Base-by-base conservation (phyloP, 2,888 invertebrate genomes). In the Chrysolina americana region DNA sequence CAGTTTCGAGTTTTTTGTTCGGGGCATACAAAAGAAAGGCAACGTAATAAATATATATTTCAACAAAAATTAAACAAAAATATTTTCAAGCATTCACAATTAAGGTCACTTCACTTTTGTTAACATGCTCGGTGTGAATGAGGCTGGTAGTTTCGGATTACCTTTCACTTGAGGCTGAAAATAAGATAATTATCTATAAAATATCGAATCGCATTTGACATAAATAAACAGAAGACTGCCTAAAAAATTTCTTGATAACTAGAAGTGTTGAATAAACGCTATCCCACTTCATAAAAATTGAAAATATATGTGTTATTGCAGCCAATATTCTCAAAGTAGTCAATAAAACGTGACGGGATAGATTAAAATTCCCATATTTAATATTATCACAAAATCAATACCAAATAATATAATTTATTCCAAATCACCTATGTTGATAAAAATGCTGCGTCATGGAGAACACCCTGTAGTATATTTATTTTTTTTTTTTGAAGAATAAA, bases 91-190 rank as follows among this genome's bases (percentile, higher is more conserved):
- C 15, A 65, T 10, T 23, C 21, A 21, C 21, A 21, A 53, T 21
- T 13, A 13, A n/a, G 4, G n/a, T 48, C 23, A 76, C 41, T 65
- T 69, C 13, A 71, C 73, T 41, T 50, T 11, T 15, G 63, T 23
- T 47, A 70, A 36, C n/a, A 75, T 73, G n/a, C 50, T 65, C 0
- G 73, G 70, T 47, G 66, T 47, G 47, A 76, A 50, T 36, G 75
- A 48, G 13, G 75, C 76, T 17, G 78, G 73, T 21, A 77, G 59
- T 65, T 79, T 75, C 44, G 83, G 78, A 13, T 80, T 81, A 23
- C 84, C 84, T 76, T 85, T 86, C 3, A 81, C 76, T 80, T 85
- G 86, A 62, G 86, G 86, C 85, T 86, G 79, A 68, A 83, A 84
- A 74, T 64, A 71, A 41, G 73, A 65, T 69, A 71, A 74, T 65